Percentiles rank a stretch among this genome's conserved stretches.
Evolutionary conservation across 1,140 invertebrate genomes (phyloP).

Genomic region (Thaumetopoea pityocampa): DNA sequence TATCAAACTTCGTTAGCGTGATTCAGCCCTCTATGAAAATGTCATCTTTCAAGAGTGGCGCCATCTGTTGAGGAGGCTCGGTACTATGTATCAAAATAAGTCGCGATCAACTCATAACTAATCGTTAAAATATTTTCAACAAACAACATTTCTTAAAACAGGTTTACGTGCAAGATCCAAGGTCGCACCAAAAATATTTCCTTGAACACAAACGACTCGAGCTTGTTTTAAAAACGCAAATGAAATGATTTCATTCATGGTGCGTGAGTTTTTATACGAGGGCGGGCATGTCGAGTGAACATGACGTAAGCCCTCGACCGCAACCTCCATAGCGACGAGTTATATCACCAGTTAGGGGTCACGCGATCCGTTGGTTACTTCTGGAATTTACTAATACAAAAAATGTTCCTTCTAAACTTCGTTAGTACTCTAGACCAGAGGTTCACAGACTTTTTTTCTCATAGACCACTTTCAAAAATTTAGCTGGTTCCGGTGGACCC

Average conservation of each 20-base stretch:
- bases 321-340: conserved; percentile 58
- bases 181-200: conserved; percentile 7
- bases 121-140: conserved; percentile 1
- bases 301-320: conserved; percentile 44
- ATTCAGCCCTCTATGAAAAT: too few relatives aligned
- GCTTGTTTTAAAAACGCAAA: conserved; percentile 3
- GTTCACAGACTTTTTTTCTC: too few relatives aligned
- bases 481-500: too few relatives aligned
- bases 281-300: conserved; percentile 35
- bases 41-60: too few relatives aligned
- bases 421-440: background rate
- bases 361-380: conserved; percentile 35
- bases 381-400: too few relatives aligned
- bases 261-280: conserved; percentile 32
- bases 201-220: conserved; percentile 2
- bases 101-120: conserved; percentile 1
- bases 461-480: too few relatives aligned
- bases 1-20: too few relatives aligned
- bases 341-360: conserved; percentile 40
- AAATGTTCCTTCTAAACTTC: conserved; percentile 8
- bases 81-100: background rate
- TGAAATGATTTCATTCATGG: conserved; percentile 19
- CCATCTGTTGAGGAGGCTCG: too few relatives aligned
- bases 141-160: conserved; percentile 3
- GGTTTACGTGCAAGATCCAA: conserved; percentile 11